Percentiles rank a stretch among this genome's conserved stretches.
These are phyloP conservation scores for Propsilocerus akamusi DNA, from an alignment of 1,140 invertebrate species.

Conservation along the genomic window DNA sequence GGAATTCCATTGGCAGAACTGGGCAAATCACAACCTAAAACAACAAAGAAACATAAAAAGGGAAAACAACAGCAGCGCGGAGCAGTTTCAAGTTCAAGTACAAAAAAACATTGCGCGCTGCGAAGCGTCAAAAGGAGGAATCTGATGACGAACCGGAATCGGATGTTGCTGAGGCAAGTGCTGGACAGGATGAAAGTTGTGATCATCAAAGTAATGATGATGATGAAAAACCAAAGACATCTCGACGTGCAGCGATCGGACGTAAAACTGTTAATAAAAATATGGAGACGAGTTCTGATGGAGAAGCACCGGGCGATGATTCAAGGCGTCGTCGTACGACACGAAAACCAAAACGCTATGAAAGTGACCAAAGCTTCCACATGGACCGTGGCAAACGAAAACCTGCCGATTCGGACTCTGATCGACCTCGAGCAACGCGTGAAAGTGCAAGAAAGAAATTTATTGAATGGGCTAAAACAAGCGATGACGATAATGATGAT, in stretches of 20 bases:
- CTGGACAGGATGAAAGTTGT: neutral
- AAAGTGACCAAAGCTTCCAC: neutral
- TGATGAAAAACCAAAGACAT: neutral
- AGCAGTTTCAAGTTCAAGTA: neutral
- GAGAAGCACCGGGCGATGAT: constrained; percentile 9
- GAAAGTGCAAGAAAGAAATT: neutral
- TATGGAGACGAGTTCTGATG: constrained; percentile 5
- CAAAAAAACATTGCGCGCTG: neutral
- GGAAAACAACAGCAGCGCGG: neutral
- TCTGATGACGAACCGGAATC: neutral
- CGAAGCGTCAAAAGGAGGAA: neutral
- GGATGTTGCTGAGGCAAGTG: neutral
- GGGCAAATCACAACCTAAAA: neutral
- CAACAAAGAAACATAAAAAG: neutral
- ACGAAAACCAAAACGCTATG: neutral
- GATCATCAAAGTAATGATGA: neutral
- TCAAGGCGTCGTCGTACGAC: constrained; percentile 6
- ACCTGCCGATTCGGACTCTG: neutral
- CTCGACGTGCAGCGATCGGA: constrained; percentile 8
- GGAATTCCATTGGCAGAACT: neutral
- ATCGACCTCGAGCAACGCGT: neutral
- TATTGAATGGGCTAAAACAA: neutral
- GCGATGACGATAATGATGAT: constrained; percentile 2
- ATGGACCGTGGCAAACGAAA: constrained; percentile 4
- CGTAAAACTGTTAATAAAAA: constrained; percentile 8